Conservation (phyloP, 2,113 vertebrate species). For the Etheostoma cragini region DNA sequence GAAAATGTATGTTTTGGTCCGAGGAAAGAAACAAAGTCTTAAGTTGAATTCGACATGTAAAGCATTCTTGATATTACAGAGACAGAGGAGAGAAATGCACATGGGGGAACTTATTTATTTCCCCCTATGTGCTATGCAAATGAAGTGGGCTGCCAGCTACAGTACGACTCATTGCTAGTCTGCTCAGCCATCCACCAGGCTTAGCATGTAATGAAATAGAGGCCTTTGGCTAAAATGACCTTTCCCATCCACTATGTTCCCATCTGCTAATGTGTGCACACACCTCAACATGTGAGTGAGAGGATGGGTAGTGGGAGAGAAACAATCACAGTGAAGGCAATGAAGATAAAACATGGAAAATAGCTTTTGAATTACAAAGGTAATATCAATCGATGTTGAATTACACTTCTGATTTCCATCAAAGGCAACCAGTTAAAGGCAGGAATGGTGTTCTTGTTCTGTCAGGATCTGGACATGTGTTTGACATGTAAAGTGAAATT, state of each 20-base stretch:
- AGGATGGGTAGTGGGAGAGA: slow-evolving; percentile 40
- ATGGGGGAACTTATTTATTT: slow-evolving; percentile 68
- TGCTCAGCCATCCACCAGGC: slow-evolving; percentile 62
- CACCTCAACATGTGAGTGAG: slow-evolving; percentile 49
- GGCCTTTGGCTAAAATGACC: slow-evolving; percentile 78
- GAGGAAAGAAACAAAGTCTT: slow-evolving; percentile 4
- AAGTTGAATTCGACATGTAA: slow-evolving; percentile 46
- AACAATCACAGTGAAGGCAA: slow-evolving; percentile 33
- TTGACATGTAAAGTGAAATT: slow-evolving; percentile 59
- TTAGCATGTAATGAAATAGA: slow-evolving; percentile 78
- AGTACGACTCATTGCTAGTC: slow-evolving; percentile 77
- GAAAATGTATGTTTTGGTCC: slow-evolving; percentile 39
- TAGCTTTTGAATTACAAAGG: slow-evolving; percentile 77
- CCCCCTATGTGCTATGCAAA: slow-evolving; percentile 68
- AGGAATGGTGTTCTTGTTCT: slow-evolving; percentile 36
- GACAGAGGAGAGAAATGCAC: slow-evolving; percentile 63
- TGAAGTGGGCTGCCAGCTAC: slow-evolving; percentile 59
- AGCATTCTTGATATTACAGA: slow-evolving; percentile 59
- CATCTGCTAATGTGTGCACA: slow-evolving; percentile 58
- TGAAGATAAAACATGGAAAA: slow-evolving; percentile 54
- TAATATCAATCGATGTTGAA: slow-evolving; percentile 78
- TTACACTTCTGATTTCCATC: slow-evolving; percentile 73
- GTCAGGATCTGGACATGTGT: slow-evolving; percentile 57
- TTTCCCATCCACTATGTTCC: slow-evolving; percentile 69
- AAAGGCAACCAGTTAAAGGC: slow-evolving; percentile 73